Evolutionary conservation across 2,888 invertebrate genomes (phyloP).

Genomic region (Hermaeophaga mercurialis): DNA sequence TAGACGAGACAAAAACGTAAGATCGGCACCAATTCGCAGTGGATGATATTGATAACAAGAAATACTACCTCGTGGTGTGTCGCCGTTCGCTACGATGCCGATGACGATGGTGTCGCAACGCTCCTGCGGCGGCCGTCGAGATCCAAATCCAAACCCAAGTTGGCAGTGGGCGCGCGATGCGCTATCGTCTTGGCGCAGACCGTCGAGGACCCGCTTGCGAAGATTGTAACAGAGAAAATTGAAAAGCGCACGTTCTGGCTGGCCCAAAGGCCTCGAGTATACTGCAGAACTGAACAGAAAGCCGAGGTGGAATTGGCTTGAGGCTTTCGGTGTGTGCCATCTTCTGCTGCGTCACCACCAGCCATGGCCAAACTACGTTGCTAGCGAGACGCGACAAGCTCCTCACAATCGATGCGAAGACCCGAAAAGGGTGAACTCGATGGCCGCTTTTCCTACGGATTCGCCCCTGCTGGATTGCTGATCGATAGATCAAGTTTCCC

Average conservation of each 20-base stretch:
- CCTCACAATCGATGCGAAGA: constrained; percentile 34
- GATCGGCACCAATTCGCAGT: too few relatives aligned
- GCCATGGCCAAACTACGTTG: constrained; percentile 33
- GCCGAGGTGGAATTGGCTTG: constrained; percentile 37
- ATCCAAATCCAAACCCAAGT: constrained; percentile 15
- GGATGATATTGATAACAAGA: too few relatives aligned
- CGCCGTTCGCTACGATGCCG: constrained; percentile 28
- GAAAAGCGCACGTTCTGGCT: constrained; percentile 29
- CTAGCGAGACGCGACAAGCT: constrained; percentile 30
- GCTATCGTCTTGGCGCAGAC: constrained; percentile 36
- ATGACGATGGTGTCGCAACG: constrained; percentile 34
- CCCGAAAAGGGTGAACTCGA: constrained; percentile 14
- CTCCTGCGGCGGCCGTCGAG: constrained; percentile 36
- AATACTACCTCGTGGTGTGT: constrained; percentile 30
- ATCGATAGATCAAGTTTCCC: constrained; percentile 8
- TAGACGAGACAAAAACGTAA: too few relatives aligned
- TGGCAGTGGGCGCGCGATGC: constrained; percentile 37
- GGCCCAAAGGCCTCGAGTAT: constrained; percentile 45
- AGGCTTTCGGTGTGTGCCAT: constrained; percentile 27
- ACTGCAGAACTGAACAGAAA: constrained; percentile 46
- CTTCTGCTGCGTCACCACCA: constrained; percentile 33
- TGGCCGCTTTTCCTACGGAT: constrained; percentile 11
- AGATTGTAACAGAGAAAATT: constrained; percentile 6
- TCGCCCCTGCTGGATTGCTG: constrained; percentile 10
- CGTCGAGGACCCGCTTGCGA: constrained; percentile 33